Evolutionary conservation across 2,797 vertebrate species (phyloP).

Genomic region (Emys orbicularis): DNA sequence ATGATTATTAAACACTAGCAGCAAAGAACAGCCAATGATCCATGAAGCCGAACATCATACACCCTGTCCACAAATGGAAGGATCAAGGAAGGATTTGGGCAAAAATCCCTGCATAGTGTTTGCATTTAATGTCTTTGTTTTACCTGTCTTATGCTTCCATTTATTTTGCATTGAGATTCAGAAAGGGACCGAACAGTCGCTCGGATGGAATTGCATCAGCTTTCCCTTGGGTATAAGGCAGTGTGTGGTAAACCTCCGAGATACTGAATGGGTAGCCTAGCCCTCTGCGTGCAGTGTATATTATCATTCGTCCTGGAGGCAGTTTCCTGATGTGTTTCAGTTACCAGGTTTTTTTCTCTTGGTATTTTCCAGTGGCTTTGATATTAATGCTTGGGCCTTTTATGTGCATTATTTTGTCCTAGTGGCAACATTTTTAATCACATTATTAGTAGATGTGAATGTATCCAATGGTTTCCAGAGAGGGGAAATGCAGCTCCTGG

Average conservation of each 20-base stretch:
- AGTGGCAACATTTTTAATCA: not conserved
- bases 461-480: not conserved
- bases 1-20: not conserved
- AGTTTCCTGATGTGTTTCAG: not conserved
- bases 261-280: not conserved
- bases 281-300: accelerated
- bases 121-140: constrained; percentile 15
- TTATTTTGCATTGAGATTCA: not conserved
- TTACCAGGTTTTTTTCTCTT: not conserved
- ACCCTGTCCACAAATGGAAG: not conserved
- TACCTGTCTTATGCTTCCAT: not conserved
- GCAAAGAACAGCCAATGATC: not conserved
- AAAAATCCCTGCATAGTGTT: not conserved
- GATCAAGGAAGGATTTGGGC: not conserved
- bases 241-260: not conserved
- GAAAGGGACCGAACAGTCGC: not conserved
- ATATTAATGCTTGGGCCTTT: not conserved
- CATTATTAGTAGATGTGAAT: not conserved
- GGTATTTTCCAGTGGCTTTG: not conserved
- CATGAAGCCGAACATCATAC: not conserved
- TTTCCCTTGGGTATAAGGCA: not conserved
- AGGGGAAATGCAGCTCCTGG: not conserved
- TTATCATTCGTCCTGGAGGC: not conserved
- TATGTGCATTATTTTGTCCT: not conserved
- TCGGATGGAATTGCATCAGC: not conserved